phyloP scores from a whole-genome alignment of 2,888 invertebrate genomes.

The Adelphocoris suturalis region DNA sequence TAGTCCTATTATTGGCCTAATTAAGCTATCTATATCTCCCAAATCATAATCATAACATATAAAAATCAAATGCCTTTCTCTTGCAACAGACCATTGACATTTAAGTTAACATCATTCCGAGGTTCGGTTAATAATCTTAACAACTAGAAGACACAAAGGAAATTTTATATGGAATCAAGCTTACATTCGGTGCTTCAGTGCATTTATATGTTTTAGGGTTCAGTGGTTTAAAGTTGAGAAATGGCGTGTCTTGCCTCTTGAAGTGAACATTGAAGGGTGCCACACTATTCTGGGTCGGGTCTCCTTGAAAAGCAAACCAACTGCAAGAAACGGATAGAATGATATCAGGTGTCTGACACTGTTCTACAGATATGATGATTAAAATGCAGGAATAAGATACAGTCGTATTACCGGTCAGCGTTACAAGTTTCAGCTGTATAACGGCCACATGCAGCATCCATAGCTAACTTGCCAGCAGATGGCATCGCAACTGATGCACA shows the following conservation, averaged over 20 bases:
- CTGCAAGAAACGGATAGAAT: slow-evolving; percentile 74
- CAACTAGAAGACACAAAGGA: too few species aligned
- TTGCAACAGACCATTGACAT: too few species aligned
- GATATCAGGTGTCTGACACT: too few species aligned
- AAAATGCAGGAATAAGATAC: neutral
- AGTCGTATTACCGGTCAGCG: slow-evolving; percentile 80
- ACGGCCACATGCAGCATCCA: slow-evolving; percentile 89
- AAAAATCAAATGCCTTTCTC: too few species aligned
- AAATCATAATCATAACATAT: too few species aligned
- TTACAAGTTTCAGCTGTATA: slow-evolving; percentile 84
- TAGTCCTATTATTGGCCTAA: too few species aligned
- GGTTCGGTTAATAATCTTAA: too few species aligned
- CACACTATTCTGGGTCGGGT: slow-evolving; percentile 80
- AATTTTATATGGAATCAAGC: too few species aligned
- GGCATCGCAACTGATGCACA: slow-evolving; percentile 89
- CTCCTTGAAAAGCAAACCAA: slow-evolving; percentile 82
- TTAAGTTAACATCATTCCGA: too few species aligned
- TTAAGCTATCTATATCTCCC: too few species aligned
- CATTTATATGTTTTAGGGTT: slow-evolving; percentile 84
- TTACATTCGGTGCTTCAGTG: slow-evolving; percentile 79
- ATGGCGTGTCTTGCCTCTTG: slow-evolving; percentile 80
- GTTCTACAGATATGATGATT: too few species aligned
- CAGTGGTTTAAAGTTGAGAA: slow-evolving; percentile 81
- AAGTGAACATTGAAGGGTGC: slow-evolving; percentile 90
- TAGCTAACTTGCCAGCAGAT: slow-evolving; percentile 85